Percentiles rank a stretch among this genome's conserved stretches.
Conservation (phyloP, 2,113 vertebrate genomes). For the Zapornia atra region DNA sequence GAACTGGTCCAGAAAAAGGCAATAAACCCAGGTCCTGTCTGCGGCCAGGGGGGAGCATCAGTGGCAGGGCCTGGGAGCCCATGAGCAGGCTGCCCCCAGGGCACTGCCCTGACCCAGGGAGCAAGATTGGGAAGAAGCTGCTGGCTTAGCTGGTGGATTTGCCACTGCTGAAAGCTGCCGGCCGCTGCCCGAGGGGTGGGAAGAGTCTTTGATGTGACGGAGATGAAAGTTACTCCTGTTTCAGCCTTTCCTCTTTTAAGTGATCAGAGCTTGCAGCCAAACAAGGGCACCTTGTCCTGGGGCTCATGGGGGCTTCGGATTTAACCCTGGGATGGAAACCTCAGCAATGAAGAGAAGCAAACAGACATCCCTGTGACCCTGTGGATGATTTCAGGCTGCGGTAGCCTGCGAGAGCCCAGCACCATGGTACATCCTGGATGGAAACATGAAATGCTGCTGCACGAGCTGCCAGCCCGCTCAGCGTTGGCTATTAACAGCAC, state of each 20-base stretch:
- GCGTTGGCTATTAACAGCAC: not conserved
- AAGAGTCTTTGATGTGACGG: not conserved
- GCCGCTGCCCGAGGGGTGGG: rapidly evolving
- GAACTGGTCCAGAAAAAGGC: not conserved
- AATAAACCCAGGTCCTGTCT: not conserved
- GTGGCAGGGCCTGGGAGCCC: not conserved
- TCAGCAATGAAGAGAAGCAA: not conserved
- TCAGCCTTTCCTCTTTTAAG: not conserved
- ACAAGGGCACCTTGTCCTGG: not conserved
- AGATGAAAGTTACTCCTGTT: not conserved
- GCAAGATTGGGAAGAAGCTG: not conserved
- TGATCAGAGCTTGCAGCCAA: not conserved
- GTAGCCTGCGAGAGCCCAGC: not conserved
- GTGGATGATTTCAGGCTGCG: not conserved
- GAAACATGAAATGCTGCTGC: not conserved
- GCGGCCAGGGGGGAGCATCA: rapidly evolving
- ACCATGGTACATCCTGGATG: rapidly evolving
- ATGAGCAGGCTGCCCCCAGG: not conserved
- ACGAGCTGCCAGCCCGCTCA: not conserved
- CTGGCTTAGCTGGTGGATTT: not conserved
- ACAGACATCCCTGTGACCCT: not conserved
- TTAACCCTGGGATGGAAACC: not conserved
- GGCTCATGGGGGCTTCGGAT: not conserved
- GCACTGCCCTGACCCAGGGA: not conserved
- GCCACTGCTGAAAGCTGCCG: not conserved